phyloP scores from a whole-genome alignment of 2,888 invertebrate species.

The Cryptocheilus praepositus region DNA sequence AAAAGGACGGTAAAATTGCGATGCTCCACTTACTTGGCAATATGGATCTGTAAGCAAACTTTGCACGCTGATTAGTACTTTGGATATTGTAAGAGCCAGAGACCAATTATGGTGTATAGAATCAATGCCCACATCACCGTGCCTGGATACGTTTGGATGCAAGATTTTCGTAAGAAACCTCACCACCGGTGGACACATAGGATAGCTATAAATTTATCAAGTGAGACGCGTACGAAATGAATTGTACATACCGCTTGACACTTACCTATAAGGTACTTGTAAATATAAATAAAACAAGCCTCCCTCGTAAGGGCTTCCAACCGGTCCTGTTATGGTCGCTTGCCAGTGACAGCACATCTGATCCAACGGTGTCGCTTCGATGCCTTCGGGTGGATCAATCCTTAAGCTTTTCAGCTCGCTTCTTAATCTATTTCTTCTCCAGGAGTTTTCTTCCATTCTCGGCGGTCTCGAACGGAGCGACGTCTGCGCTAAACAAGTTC shows the following conservation, averaged over 20 bases:
- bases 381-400: slow-evolving; percentile 90
- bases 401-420: slow-evolving; percentile 84
- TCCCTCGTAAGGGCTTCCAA: slow-evolving; percentile 95
- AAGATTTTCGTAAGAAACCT: slow-evolving; percentile 94
- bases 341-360: slow-evolving; percentile 93
- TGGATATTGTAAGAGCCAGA: slow-evolving; percentile 92
- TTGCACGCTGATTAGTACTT: slow-evolving; percentile 91
- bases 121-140: slow-evolving; percentile 97
- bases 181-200: slow-evolving; percentile 93
- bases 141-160: slow-evolving; percentile 95
- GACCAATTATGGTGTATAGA: slow-evolving; percentile 98
- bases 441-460: slow-evolving; percentile 84
- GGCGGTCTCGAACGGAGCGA: slow-evolving; percentile 81
- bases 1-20: background rate
- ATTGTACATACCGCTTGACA: slow-evolving; percentile 34
- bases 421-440: slow-evolving; percentile 87
- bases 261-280: slow-evolving; percentile 88
- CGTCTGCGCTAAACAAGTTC: slow-evolving; percentile 91
- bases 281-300: slow-evolving; percentile 94
- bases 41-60: slow-evolving; percentile 93
- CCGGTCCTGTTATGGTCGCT: slow-evolving; percentile 93
- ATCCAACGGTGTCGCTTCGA: slow-evolving; percentile 88
- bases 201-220: too few species aligned
- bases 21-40: slow-evolving; percentile 80
- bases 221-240: too few species aligned